Evolutionary conservation across 2,888 invertebrate genomes (phyloP).

Genomic region (Sinodicranocentrus sp.): DNA sequence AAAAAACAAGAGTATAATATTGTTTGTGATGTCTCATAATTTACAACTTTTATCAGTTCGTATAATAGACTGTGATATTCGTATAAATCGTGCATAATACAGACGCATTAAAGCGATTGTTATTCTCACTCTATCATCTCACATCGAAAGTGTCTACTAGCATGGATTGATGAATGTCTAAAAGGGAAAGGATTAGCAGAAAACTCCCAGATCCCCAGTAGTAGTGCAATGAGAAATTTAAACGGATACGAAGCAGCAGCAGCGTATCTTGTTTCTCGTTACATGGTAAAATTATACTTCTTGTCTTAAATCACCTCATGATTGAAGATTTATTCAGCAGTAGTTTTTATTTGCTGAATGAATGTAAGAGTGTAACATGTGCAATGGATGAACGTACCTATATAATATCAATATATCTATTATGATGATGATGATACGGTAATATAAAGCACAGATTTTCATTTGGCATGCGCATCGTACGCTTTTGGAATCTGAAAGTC

Average conservation of each 20-base stretch:
- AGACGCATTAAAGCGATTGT: too few species aligned
- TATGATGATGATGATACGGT: too few species aligned
- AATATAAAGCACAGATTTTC: too few species aligned
- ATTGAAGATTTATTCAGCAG: constrained; percentile 37
- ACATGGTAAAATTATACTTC: background rate
- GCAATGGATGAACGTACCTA: constrained; percentile 10
- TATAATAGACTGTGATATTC: too few species aligned
- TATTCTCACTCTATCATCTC: too few species aligned
- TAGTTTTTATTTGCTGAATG: constrained; percentile 18
- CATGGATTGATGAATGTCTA: constrained; percentile 21
- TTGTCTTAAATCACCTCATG: constrained; percentile 24
- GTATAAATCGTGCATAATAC: too few species aligned
- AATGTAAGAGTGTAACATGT: constrained; percentile 14
- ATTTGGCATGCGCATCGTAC: constrained; percentile 33
- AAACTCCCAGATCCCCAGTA: constrained; percentile 25
- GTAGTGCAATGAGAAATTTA: background rate
- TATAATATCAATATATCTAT: background rate
- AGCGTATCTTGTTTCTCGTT: background rate
- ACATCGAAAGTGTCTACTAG: constrained; percentile 5
- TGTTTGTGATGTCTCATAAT: too few species aligned
- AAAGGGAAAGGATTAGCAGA: constrained; percentile 33
- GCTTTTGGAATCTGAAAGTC: constrained; percentile 27
- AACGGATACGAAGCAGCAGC: too few species aligned
- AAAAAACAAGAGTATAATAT: too few species aligned
- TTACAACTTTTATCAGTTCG: too few species aligned